Conservation (phyloP, 2,888 invertebrate species). For the Synergus itoensis region DNA sequence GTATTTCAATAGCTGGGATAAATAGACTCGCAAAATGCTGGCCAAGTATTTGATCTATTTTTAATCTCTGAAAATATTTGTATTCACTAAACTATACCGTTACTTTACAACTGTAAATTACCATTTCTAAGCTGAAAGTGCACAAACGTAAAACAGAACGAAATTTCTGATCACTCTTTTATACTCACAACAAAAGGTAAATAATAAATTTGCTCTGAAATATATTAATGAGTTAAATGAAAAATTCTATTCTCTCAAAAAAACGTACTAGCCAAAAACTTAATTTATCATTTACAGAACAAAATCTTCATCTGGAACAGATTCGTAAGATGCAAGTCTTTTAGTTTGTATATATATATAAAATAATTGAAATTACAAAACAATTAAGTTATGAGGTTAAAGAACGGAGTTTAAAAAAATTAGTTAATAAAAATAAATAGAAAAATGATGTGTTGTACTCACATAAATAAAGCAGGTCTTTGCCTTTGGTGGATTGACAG, state of each 20-base stretch:
- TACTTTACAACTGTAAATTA: not conserved
- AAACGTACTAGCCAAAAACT: not conserved
- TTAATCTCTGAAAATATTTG: not conserved
- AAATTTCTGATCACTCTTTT: not conserved
- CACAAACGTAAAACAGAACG: not conserved
- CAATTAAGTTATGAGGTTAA: conserved; percentile 8
- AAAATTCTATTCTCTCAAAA: not conserved
- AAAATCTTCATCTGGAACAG: not conserved
- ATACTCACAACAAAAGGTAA: not conserved
- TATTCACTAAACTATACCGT: not conserved
- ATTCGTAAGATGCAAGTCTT: not conserved
- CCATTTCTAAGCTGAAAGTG: not conserved
- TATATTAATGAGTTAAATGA: not conserved
- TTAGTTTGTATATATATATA: not conserved
- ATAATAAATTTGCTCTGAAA: not conserved
- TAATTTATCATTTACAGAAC: not conserved
- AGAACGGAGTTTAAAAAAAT: not conserved
- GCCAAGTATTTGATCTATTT: not conserved
- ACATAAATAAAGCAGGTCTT: conserved; percentile 14
- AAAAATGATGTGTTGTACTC: conserved; percentile 18
- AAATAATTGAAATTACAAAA: not conserved
- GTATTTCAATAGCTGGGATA: not conserved
- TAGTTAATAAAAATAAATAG: not conserved
- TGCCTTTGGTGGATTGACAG: conserved; percentile 12
- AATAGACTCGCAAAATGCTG: not conserved